Evolutionary conservation across 1,140 invertebrate genomes (phyloP).

Genomic region (Drosophila malerkotliana): DNA sequence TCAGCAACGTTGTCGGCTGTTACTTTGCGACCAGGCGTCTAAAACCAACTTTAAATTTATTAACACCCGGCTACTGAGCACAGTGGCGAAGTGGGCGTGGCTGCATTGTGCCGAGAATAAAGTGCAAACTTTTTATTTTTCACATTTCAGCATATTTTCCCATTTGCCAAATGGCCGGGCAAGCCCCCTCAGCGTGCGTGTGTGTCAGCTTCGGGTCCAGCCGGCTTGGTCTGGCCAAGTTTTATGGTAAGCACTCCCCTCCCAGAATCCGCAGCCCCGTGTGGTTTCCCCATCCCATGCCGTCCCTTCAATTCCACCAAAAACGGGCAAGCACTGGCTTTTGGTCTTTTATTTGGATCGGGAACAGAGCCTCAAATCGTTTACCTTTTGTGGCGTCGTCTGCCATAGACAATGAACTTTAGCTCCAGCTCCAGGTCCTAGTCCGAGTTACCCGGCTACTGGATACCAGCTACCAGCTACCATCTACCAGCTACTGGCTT

Average conservation of each 20-base stretch:
- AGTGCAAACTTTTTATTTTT: constrained; percentile 67
- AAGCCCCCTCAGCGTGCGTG: not conserved
- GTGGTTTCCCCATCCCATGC: constrained; percentile 19
- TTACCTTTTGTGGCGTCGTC: constrained; percentile 69
- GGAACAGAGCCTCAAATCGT: constrained; percentile 51
- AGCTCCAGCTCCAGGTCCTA: constrained; percentile 11
- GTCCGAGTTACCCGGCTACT: not conserved
- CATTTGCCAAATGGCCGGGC: constrained; percentile 54
- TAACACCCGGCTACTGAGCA: constrained; percentile 64
- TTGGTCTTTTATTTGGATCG: constrained; percentile 44
- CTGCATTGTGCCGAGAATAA: constrained; percentile 59
- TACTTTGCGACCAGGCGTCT: constrained; percentile 38
- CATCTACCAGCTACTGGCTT: constrained; percentile 1
- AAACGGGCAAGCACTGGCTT: constrained; percentile 41
- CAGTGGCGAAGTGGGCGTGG: constrained; percentile 34
- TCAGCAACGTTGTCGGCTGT: constrained; percentile 39
- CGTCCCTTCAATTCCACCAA: not conserved
- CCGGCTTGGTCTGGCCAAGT: constrained; percentile 36
- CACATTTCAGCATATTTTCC: constrained; percentile 62
- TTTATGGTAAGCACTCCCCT: constrained; percentile 67
- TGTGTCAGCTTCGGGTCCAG: constrained; percentile 10
- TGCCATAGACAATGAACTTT: constrained; percentile 66
- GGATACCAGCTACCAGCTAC: not conserved
- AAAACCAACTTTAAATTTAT: constrained; percentile 80
- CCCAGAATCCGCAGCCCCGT: constrained; percentile 14